Base-by-base conservation (phyloP, 23 tunicate species). In the Diplosoma virens region DNA sequence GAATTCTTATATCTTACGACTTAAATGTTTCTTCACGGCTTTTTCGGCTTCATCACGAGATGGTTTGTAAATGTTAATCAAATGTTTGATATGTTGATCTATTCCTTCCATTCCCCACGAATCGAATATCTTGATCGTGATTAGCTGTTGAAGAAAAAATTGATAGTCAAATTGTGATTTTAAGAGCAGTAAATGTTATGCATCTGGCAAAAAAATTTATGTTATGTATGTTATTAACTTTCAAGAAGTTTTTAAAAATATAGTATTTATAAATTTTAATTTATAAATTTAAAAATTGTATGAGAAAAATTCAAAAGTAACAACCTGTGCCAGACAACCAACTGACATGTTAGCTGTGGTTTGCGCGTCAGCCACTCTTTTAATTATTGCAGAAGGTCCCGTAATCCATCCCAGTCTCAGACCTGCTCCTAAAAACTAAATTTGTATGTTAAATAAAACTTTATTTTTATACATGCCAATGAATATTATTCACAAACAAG, bases 21-120 rank as follows among this genome's bases (percentile, higher is more conserved):
- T 9, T 3, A 72, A 23, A 72, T 72, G 35, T 48, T 72, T 47
- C 9, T 72, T 14, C 2, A 48, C 48, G 5, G 14, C 48, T 47
- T 6, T 30, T 53, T 53, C 77, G 21, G 64, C 32, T 21, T 1
- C 25, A 25, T 71, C 79, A 25, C 71, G 71, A 1, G 23, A 16
- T 14, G 47, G 29, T 30, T 59, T 36, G 61, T 81, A 81, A 58
- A 58, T 59, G 25, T 71, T 23, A 20, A 58, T 32, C 2, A 81
- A 47, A 21, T 71, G 17, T 59, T 71, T 52, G 21, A 81, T 58
- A 14, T 52, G 58, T 30, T 72, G 21, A 17, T 34, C 67, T 36
- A 81, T 72, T 6, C 86, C 86, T 2, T 59, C 71, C 54, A 71
- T 70, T 24, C 86, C 86, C 79, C 67, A 71, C 24, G 47, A 3